A percentile compares a stretch with the other conserved stretches of the same genome.
Evolutionary conservation across 2,113 vertebrate genomes (phyloP).

Genomic region (Cololabis saira): DNA sequence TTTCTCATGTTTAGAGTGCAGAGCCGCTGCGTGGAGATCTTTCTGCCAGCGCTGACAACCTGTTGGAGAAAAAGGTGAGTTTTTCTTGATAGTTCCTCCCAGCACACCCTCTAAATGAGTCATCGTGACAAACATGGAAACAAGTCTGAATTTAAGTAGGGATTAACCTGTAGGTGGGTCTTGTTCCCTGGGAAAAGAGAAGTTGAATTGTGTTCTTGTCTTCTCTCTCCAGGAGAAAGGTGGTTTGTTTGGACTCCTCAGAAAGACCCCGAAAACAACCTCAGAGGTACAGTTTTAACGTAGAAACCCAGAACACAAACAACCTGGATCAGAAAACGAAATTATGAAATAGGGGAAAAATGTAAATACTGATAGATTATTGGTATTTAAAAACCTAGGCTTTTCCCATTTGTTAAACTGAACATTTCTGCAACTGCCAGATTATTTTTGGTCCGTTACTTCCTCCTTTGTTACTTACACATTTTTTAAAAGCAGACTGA

Average conservation of each 20-base stretch:
- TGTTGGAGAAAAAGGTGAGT: constrained; percentile 57
- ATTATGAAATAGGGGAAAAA: too few species aligned
- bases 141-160: not conserved
- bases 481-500: too few species aligned
- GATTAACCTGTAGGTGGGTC: not conserved
- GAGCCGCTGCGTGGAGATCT: constrained; percentile 9
- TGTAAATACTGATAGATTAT: too few species aligned
- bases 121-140: not conserved
- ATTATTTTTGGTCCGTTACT: too few species aligned
- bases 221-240: constrained; percentile 48
- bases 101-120: constrained; percentile 1
- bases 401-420: too few species aligned
- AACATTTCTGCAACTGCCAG: too few species aligned
- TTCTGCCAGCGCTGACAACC: constrained; percentile 42
- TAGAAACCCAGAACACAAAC: not conserved
- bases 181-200: not conserved
- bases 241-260: constrained; percentile 54
- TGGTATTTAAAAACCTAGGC: too few species aligned
- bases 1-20: constrained; percentile 26
- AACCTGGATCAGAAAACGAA: too few species aligned
- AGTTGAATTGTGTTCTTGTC: not conserved
- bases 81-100: not conserved
- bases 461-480: too few species aligned
- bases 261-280: constrained; percentile 40
- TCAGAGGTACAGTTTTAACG: constrained; percentile 22